A percentile compares a stretch with the other conserved stretches of the same genome.
Evolutionary conservation across 2,888 invertebrate species (phyloP).

Genomic region (Epinotia demarniana): DNA sequence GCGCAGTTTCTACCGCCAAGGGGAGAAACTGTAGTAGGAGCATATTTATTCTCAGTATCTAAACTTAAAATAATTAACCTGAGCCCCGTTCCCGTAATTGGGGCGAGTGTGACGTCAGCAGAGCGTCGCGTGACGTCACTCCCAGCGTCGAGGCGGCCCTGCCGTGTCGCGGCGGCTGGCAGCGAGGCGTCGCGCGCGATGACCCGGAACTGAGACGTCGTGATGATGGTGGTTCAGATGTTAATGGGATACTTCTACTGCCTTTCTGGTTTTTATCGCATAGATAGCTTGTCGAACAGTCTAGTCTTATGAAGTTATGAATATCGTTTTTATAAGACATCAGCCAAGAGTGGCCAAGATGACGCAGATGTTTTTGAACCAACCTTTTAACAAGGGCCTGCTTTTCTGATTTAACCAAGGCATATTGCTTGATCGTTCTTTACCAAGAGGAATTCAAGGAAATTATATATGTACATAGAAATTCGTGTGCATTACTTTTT

Average conservation of each 20-base stretch:
- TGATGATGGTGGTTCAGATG: neutral
- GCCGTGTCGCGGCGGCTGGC: neutral
- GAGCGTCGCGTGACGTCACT: slow-evolving; percentile 2
- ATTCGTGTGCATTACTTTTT: too few species aligned
- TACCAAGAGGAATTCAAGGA: neutral
- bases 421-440: neutral
- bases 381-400: neutral
- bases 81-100: neutral
- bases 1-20: too few species aligned
- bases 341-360: neutral
- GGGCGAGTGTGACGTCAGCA: slow-evolving; percentile 2
- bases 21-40: too few species aligned
- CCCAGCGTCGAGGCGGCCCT: neutral
- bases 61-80: too few species aligned
- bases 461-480: neutral
- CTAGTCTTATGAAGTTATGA: too few species aligned
- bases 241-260: neutral
- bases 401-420: too few species aligned
- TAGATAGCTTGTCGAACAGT: too few species aligned
- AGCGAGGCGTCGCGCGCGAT: neutral
- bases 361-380: neutral
- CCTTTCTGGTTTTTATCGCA: neutral
- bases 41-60: too few species aligned
- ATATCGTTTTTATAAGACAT: too few species aligned
- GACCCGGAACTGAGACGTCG: neutral